Evolutionary conservation across 2,888 invertebrate genomes (phyloP), one percentile per base, ranked within the genome.

Genomic region (Eupithecia abbreviata): DNA sequence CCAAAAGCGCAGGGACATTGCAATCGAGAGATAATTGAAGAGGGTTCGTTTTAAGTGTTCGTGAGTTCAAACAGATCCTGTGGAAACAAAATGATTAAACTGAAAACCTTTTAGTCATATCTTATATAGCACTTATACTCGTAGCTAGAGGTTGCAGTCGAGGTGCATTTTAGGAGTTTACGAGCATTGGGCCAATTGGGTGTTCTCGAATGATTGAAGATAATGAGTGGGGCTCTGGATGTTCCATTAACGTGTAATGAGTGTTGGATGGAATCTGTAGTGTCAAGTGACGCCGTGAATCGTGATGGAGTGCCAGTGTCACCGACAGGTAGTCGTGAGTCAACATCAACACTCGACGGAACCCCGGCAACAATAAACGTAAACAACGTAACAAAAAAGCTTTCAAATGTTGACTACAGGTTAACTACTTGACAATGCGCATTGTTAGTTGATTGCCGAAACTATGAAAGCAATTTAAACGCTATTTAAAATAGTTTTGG

Each of bases 251-350:
- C 84, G 88, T 89, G 88, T 92, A 92, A 92, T 91, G 90, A 93
- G 90, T 87, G 89, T 86, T 87, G 87, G 89, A 90, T 87, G 87
- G 89, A 90, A 90, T 90, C 88, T 89, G 87, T 88, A 88, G 89
- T 89, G 92, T 89, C 90, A 88, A 88, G 89, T 89, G 92, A 89
- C 90, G 82, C 87, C 66, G 87, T 92, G 91, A 93, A 82, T 87
- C 66, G 87, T 92, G 91, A 93, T 91, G 88, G 87, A 93, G 91
- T 90, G 90, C 88, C 89, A 86, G 87, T 90, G 89, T 89, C 89
- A 88, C 85, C 90, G 91, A 92, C 93, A 94, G 92, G 92, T 93
- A 92, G 89, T 82, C 85, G 85, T 92, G 92, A 93, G 85, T 93
- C 93, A 92, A 87, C 88, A 84, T 84, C 86, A 86, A 89, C 86